Conservation (phyloP, 2,113 vertebrate species). For the Bombycilla garrulus region DNA sequence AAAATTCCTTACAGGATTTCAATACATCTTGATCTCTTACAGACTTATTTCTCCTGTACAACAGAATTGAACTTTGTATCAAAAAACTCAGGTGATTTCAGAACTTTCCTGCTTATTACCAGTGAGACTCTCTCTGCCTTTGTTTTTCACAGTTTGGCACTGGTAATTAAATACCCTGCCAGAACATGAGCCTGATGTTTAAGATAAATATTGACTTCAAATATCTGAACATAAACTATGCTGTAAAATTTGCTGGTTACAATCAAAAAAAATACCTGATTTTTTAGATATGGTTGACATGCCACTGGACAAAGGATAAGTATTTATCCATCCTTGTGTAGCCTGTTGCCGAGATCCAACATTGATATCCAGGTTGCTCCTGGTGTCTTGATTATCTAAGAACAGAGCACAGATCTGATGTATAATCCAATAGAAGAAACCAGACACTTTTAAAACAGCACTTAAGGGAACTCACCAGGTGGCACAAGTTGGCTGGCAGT, state of each 20-base stretch:
- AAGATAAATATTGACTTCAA: background rate
- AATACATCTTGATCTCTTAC: background rate
- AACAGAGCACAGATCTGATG: background rate
- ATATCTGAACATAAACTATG: background rate
- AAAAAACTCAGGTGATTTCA: background rate
- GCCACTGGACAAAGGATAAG: slow-evolving; percentile 93
- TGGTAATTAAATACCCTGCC: background rate
- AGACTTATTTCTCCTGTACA: background rate
- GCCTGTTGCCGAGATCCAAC: slow-evolving; percentile 92
- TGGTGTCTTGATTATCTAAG: slow-evolving; percentile 91
- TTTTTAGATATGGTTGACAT: slow-evolving; percentile 98
- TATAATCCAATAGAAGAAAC: background rate
- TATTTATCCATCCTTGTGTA: slow-evolving; percentile 96
- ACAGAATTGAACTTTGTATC: background rate
- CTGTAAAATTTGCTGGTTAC: background rate
- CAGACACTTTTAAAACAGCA: background rate
- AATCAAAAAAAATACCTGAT: slow-evolving; percentile 79
- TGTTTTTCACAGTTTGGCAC: background rate
- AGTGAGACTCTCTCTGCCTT: background rate
- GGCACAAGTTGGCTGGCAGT: slow-evolving; percentile 91
- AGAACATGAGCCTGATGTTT: background rate
- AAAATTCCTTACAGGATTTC: background rate
- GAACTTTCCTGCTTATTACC: background rate
- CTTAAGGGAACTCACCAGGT: slow-evolving; percentile 76
- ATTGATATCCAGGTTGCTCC: slow-evolving; percentile 87